Percentiles rank a stretch among this genome's conserved stretches.
These are phyloP conservation scores for Beaufortia kweichowensis DNA, from an alignment of 2,113 vertebrate species.

Conservation along the genomic window DNA sequence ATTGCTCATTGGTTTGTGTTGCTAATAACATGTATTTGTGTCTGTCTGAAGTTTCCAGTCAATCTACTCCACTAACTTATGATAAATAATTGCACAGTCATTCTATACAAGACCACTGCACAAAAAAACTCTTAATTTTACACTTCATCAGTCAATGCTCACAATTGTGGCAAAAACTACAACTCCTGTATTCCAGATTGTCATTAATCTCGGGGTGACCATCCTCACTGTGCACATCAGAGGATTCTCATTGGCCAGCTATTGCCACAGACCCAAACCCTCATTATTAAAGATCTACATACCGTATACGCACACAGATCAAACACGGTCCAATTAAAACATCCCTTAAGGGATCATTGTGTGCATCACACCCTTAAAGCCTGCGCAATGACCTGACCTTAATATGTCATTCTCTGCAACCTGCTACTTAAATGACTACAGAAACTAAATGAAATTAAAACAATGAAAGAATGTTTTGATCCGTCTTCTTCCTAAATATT, in stretches of 20 bases:
- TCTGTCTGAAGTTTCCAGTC: conserved; percentile 32
- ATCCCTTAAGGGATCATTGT: neutral
- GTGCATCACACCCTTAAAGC: conserved; percentile 6
- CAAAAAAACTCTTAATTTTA: conserved; percentile 27
- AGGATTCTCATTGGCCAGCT: conserved; percentile 61
- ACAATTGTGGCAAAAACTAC: conserved; percentile 38
- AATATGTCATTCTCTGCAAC: conserved; percentile 9
- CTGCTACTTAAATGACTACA: conserved; percentile 7
- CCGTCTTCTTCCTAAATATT: conserved; percentile 38
- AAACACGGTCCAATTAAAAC: conserved; percentile 21
- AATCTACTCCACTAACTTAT: conserved; percentile 15
- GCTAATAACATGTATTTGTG: conserved; percentile 43
- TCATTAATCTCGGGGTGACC: conserved; percentile 60
- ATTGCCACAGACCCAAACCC: conserved; percentile 64
- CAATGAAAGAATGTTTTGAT: neutral
- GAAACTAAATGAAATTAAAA: conserved; percentile 8
- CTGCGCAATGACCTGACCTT: neutral
- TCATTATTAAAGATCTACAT: conserved; percentile 62
- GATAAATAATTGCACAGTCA: conserved; percentile 40
- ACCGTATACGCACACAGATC: conserved; percentile 1
- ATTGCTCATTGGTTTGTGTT: conserved; percentile 48
- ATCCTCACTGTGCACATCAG: conserved; percentile 64
- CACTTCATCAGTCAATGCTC: conserved; percentile 27
- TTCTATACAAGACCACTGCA: conserved; percentile 28
- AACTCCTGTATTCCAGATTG: conserved; percentile 48